Conservation (phyloP, 2,113 vertebrate genomes). For the Macrotus californicus region DNA sequence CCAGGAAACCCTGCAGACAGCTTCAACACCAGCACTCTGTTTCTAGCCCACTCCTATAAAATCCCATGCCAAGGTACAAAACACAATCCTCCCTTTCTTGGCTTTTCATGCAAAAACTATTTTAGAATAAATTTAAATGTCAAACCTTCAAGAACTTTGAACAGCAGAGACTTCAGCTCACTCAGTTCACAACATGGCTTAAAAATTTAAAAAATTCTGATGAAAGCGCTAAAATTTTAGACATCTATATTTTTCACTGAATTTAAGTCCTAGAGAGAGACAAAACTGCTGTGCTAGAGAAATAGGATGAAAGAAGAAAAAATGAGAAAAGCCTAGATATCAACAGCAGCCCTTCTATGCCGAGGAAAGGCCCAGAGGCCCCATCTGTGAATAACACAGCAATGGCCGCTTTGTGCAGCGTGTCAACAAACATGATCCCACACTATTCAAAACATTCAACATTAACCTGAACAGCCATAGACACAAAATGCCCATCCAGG, state of each 20-base stretch:
- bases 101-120: slow-evolving; percentile 69
- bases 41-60: slow-evolving; percentile 54
- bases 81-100: slow-evolving; percentile 66
- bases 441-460: background rate
- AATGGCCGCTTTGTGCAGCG: background rate
- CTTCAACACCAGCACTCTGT: slow-evolving; percentile 33
- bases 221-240: slow-evolving; percentile 4
- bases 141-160: slow-evolving; percentile 49
- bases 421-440: background rate
- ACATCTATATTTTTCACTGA: background rate
- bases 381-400: background rate
- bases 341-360: background rate
- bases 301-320: slow-evolving; percentile 15
- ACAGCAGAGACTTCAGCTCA: slow-evolving; percentile 48
- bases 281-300: background rate
- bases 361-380: background rate
- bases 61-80: slow-evolving; percentile 55
- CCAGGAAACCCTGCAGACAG: slow-evolving; percentile 42
- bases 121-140: slow-evolving; percentile 70
- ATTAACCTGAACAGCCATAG: background rate
- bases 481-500: background rate
- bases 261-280: slow-evolving; percentile 37
- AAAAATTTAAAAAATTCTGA: background rate
- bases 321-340: background rate
- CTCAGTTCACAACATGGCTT: background rate